Conservation (phyloP, 2,797 vertebrate genomes). For the Microctenopoma steveboyesi region DNA sequence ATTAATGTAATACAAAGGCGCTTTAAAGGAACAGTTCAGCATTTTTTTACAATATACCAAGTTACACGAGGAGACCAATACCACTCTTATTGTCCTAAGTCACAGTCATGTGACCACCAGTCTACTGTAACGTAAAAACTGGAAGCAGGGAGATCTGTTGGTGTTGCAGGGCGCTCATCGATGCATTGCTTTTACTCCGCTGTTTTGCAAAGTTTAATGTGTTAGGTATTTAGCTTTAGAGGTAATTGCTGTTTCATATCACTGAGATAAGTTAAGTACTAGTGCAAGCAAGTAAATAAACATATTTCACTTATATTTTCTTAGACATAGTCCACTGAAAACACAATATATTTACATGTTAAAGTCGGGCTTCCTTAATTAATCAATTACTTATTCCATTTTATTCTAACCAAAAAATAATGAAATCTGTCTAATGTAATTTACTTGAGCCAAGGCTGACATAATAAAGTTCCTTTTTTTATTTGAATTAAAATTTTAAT, state of each 20-base stretch:
- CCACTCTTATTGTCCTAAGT: not conserved
- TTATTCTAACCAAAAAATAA: not conserved
- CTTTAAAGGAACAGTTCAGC: slow-evolving; percentile 14
- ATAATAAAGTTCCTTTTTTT: not conserved
- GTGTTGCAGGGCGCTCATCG: not conserved
- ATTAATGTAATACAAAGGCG: slow-evolving; percentile 18
- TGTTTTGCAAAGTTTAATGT: not conserved
- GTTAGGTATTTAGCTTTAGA: not conserved
- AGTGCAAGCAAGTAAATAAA: no score
- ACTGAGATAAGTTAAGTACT: no score
- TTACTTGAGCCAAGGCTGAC: not conserved
- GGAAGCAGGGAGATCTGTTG: not conserved
- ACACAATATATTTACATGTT: no score
- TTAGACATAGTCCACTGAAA: no score
- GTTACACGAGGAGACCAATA: not conserved
- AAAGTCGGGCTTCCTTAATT: no score
- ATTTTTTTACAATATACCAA: not conserved
- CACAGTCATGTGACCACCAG: not conserved
- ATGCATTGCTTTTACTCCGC: not conserved
- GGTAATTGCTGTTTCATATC: not conserved
- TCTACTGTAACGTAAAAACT: not conserved
- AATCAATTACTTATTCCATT: not conserved
- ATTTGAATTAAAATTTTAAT: not conserved
- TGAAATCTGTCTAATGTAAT: slow-evolving; percentile 2
- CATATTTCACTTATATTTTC: no score